phyloP scores from a whole-genome alignment of 2,888 invertebrate species.

The Exocentrus adspersus region DNA sequence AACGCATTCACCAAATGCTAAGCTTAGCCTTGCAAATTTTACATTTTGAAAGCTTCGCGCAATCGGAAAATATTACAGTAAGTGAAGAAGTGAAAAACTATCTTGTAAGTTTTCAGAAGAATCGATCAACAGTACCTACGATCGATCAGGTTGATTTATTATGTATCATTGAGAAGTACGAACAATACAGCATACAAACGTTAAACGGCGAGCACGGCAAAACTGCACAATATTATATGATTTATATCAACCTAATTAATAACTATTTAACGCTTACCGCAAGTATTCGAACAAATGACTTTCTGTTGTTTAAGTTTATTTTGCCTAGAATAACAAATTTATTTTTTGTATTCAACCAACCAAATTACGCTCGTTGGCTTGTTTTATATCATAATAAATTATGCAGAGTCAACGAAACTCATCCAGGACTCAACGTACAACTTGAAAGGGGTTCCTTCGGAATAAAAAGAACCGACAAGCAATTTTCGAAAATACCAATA shows the following conservation, averaged over 20 bases:
- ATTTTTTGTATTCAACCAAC: constrained; percentile 29
- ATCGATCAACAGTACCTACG: too few relatives aligned
- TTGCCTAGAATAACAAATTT: constrained; percentile 34
- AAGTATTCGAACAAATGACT: constrained; percentile 45
- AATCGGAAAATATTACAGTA: constrained; percentile 31
- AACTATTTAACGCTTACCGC: constrained; percentile 38
- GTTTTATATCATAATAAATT: constrained; percentile 14
- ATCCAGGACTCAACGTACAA: constrained; percentile 17
- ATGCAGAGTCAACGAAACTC: constrained; percentile 12
- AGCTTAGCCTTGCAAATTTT: constrained; percentile 42
- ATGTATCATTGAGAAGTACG: constrained; percentile 35
- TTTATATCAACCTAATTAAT: constrained; percentile 40
- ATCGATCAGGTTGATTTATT: too few relatives aligned
- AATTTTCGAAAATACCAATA: constrained; percentile 28
- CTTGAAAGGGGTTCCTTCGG: constrained; percentile 31
- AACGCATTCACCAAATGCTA: constrained; percentile 40
- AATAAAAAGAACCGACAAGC: constrained; percentile 33
- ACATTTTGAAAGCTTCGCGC: constrained; percentile 46
- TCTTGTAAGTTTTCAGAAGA: too few relatives aligned
- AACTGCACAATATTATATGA: constrained; percentile 38
- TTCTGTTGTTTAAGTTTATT: not conserved
- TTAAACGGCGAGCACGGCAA: constrained; percentile 41
- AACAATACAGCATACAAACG: constrained; percentile 39
- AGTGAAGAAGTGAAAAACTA: constrained; percentile 38
- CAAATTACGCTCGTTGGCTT: constrained; percentile 27